Evolutionary conservation across 2,888 invertebrate species (phyloP).

Genomic region (Auanema sp.): DNA sequence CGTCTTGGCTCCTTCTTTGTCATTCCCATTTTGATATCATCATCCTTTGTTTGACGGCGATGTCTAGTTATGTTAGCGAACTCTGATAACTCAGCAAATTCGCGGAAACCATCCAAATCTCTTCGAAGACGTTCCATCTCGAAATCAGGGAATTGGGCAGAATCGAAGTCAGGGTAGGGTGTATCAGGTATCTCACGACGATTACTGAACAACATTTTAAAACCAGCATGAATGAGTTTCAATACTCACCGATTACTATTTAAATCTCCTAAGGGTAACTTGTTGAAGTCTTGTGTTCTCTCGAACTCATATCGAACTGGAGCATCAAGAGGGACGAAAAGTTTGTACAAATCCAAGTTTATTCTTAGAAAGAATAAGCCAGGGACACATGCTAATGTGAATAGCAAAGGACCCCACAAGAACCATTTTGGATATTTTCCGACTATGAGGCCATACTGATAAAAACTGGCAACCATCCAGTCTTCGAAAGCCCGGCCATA

Average conservation of each 20-base stretch:
- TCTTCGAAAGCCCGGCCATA: slow-evolving; percentile 41
- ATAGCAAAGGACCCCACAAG: slow-evolving; percentile 30
- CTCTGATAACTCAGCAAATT: slow-evolving; percentile 18
- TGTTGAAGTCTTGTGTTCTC: slow-evolving; percentile 50
- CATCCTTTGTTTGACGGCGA: slow-evolving; percentile 14
- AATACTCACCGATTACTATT: slow-evolving; percentile 14
- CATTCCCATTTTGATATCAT: slow-evolving; percentile 8
- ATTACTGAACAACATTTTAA: not conserved
- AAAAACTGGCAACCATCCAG: slow-evolving; percentile 48
- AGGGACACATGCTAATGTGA: slow-evolving; percentile 50
- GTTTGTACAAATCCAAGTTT: slow-evolving; percentile 61
- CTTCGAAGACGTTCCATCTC: slow-evolving; percentile 37
- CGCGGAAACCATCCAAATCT: slow-evolving; percentile 21
- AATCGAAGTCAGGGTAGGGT: slow-evolving; percentile 13
- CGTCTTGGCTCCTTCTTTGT: slow-evolving; percentile 5
- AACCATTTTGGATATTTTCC: slow-evolving; percentile 54
- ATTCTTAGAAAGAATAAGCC: slow-evolving; percentile 56
- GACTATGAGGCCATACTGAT: slow-evolving; percentile 56
- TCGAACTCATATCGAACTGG: slow-evolving; percentile 53
- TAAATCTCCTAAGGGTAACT: slow-evolving; percentile 48
- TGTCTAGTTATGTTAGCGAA: not conserved
- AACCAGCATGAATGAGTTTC: not conserved
- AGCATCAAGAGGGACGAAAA: slow-evolving; percentile 62
- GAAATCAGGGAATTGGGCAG: slow-evolving; percentile 22
- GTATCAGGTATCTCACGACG: slow-evolving; percentile 8